Percentiles rank a stretch among this genome's conserved stretches.
phyloP scores from a whole-genome alignment of 1,140 invertebrate genomes.

The Plectus sambesii region DNA sequence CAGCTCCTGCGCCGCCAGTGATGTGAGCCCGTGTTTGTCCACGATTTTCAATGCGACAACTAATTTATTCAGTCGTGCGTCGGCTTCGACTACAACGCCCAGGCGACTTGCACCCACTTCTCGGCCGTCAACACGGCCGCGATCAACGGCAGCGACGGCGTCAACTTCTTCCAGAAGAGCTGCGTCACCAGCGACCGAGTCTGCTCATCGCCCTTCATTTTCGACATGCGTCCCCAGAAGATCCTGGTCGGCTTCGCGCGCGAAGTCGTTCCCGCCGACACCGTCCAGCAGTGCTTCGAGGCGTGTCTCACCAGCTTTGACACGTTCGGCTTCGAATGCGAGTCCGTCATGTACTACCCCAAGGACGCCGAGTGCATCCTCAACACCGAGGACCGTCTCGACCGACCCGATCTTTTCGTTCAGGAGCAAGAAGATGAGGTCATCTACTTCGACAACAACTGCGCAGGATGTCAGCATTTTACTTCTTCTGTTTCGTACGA shows the following conservation, averaged over 20 bases:
- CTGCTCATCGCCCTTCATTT: slow-evolving; percentile 45
- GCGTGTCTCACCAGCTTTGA: slow-evolving; percentile 45
- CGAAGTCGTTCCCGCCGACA: slow-evolving; percentile 41
- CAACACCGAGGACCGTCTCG: slow-evolving; percentile 44
- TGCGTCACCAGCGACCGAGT: slow-evolving; percentile 34
- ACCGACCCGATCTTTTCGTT: slow-evolving; percentile 43
- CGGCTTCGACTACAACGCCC: no score
- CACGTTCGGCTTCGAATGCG: slow-evolving; percentile 45
- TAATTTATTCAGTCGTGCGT: no score
- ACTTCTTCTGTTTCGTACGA: slow-evolving; percentile 1
- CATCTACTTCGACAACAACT: slow-evolving; percentile 46
- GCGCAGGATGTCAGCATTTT: slow-evolving; percentile 37
- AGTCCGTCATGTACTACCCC: slow-evolving; percentile 40
- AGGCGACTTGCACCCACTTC: no score
- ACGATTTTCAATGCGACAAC: no score
- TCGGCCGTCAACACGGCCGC: no score
- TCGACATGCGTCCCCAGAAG: slow-evolving; percentile 44
- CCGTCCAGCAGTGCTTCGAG: slow-evolving; percentile 35
- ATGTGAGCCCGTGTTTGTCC: slow-evolving; percentile 36
- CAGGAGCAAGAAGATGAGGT: slow-evolving; percentile 43
- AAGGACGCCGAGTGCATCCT: slow-evolving; percentile 40
- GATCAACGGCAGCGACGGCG: slow-evolving; percentile 23
- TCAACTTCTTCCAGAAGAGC: slow-evolving; percentile 20
- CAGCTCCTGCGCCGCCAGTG: slow-evolving; percentile 33
- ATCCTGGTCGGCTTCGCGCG: slow-evolving; percentile 44